Evolutionary conservation across 2,888 invertebrate species (phyloP).

Genomic region (Idaea biselata): DNA sequence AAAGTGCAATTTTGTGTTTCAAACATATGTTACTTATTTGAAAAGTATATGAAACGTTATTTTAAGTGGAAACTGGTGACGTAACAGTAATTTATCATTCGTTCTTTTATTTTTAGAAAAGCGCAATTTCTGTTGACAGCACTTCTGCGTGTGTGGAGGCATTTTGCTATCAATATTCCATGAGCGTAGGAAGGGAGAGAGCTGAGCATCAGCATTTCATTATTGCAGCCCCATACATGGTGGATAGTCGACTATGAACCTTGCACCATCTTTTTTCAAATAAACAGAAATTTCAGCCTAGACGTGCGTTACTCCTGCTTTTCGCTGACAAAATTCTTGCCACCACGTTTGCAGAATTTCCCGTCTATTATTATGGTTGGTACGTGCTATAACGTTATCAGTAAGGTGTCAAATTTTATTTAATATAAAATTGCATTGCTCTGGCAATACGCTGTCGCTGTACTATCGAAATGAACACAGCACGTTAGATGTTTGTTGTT

Average conservation of each 20-base stretch:
- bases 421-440: neutral
- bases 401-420: slow-evolving; percentile 5
- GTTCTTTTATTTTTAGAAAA: slow-evolving; percentile 28
- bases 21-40: slow-evolving; percentile 32
- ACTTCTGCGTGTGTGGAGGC: slow-evolving; percentile 25
- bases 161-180: slow-evolving; percentile 67
- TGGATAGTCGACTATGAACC: slow-evolving; percentile 26
- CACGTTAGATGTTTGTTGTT: neutral
- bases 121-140: slow-evolving; percentile 26
- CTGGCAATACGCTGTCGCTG: neutral
- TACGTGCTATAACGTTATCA: slow-evolving; percentile 20
- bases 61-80: slow-evolving; percentile 25
- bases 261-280: slow-evolving; percentile 27
- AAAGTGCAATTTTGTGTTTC: slow-evolving; percentile 7
- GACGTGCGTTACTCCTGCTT: slow-evolving; percentile 27
- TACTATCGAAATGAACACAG: neutral
- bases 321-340: slow-evolving; percentile 25
- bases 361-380: slow-evolving; percentile 25
- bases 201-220: slow-evolving; percentile 65
- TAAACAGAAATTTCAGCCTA: slow-evolving; percentile 24
- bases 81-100: slow-evolving; percentile 31
- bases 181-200: slow-evolving; percentile 52
- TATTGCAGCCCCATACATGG: slow-evolving; percentile 51
- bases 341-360: slow-evolving; percentile 18
- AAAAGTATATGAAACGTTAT: slow-evolving; percentile 28